A percentile compares a stretch with the other conserved stretches of the same genome.
Conservation (phyloP, 2,113 vertebrate species). For the Scolopax mira region DNA sequence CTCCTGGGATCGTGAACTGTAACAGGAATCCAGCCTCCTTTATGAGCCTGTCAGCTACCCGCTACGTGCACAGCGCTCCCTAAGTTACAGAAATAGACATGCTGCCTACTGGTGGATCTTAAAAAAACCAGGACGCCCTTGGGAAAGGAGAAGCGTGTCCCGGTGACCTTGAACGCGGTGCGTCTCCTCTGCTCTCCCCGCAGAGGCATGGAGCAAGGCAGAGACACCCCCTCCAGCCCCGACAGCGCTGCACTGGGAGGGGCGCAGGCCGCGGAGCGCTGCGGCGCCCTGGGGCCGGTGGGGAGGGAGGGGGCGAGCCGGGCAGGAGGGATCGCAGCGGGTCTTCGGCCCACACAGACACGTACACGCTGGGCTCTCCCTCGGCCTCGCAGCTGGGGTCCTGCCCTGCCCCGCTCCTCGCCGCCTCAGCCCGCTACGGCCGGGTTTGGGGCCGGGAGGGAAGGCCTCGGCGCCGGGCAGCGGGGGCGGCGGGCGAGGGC, state of each 20-base stretch:
- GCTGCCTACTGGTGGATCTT: neutral
- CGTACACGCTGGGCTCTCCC: neutral
- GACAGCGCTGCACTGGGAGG: neutral
- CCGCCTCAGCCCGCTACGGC: neutral
- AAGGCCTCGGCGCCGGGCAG: accelerated
- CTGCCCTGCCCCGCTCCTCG: neutral
- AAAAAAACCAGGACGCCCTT: neutral
- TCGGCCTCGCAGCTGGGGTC: neutral
- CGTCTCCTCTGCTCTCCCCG: neutral
- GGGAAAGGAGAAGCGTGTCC: neutral
- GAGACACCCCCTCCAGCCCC: neutral
- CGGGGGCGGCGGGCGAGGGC: accelerated
- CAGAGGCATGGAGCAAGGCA: neutral
- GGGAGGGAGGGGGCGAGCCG: too few species aligned
- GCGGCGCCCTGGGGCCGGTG: neutral
- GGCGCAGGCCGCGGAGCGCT: too few species aligned
- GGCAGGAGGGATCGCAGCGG: neutral
- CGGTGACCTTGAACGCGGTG: neutral
- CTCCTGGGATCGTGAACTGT: neutral
- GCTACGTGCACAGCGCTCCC: neutral
- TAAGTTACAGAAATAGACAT: neutral
- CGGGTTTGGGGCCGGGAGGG: neutral
- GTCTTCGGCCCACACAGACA: neutral
- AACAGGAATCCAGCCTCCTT: neutral
- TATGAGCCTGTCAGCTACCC: neutral